Conservation (phyloP, 2,113 vertebrate genomes). For the Siniperca chuatsi region DNA sequence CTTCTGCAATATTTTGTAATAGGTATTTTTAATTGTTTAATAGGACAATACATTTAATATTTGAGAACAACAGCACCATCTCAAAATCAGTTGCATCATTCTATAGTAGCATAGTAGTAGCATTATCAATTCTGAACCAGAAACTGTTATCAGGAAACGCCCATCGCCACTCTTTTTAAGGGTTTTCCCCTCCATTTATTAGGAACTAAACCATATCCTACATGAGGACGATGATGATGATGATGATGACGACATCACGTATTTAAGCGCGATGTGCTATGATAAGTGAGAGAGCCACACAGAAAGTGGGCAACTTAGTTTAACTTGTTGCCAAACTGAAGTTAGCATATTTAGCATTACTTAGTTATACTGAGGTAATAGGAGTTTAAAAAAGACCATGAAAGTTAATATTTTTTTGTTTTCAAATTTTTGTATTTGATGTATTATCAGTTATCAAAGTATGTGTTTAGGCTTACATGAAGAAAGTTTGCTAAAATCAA, state of each 20-base stretch:
- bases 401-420: neutral
- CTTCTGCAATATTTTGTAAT: neutral
- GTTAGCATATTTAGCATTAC: neutral
- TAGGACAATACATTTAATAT: neutral
- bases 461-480: neutral
- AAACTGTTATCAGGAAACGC: neutral
- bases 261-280: neutral
- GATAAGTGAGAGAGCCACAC: neutral
- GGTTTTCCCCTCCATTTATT: neutral
- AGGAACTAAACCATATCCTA: too few species aligned
- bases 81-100: neutral
- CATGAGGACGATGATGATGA: too few species aligned
- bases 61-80: neutral
- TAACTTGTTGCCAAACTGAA: neutral
- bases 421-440: neutral
- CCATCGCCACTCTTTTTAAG: neutral
- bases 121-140: neutral
- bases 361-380: neutral
- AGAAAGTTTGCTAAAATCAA: neutral
- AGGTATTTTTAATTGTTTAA: neutral
- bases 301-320: neutral
- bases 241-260: neutral
- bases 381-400: neutral
- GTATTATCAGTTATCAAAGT: neutral
- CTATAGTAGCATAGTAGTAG: neutral